A percentile compares a stretch with the other conserved stretches of the same genome.
These are phyloP conservation scores for Centropus bengalensis DNA, from an alignment of 2,113 vertebrate genomes.

Conservation along the genomic window DNA sequence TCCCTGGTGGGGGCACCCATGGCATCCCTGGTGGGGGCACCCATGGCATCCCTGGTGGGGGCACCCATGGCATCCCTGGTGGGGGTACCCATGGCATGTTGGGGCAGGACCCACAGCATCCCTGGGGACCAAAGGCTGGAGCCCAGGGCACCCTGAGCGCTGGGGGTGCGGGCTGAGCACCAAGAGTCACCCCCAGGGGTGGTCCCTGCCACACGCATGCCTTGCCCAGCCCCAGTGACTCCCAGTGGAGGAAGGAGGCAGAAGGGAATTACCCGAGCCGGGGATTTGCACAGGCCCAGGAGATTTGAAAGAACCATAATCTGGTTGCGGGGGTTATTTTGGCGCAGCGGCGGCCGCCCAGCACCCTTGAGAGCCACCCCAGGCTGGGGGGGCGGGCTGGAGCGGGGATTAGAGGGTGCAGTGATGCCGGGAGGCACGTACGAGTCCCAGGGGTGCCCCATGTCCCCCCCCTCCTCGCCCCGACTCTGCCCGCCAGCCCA, in stretches of 20 bases:
- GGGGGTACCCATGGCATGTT: too few relatives aligned
- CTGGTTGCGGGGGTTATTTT: conserved; percentile 38
- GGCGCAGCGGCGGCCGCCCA: not conserved
- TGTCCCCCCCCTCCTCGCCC: not conserved
- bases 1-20: too few relatives aligned
- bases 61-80: not conserved
- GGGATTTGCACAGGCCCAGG: conserved; percentile 49
- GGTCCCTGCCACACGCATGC: not conserved
- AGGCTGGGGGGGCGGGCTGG: not conserved
- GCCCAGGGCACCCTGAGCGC: too few relatives aligned
- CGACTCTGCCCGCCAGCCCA: not conserved
- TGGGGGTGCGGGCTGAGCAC: too few relatives aligned
- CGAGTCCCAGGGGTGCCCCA: not conserved
- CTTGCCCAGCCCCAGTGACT: fast-evolving
- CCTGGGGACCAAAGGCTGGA: too few relatives aligned
- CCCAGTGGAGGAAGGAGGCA: conserved; percentile 2
- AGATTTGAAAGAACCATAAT: conserved; percentile 52
- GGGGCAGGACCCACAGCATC: too few relatives aligned
- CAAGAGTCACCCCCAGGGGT: not conserved
- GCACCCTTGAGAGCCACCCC: not conserved
- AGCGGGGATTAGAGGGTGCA: conserved; percentile 43
- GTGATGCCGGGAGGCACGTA: conserved; percentile 64
- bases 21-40: too few relatives aligned
- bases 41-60: not conserved
- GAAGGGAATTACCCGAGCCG: conserved; percentile 31